Conservation (phyloP, 1,140 invertebrate genomes). For the Paraescarpia echinospica region DNA sequence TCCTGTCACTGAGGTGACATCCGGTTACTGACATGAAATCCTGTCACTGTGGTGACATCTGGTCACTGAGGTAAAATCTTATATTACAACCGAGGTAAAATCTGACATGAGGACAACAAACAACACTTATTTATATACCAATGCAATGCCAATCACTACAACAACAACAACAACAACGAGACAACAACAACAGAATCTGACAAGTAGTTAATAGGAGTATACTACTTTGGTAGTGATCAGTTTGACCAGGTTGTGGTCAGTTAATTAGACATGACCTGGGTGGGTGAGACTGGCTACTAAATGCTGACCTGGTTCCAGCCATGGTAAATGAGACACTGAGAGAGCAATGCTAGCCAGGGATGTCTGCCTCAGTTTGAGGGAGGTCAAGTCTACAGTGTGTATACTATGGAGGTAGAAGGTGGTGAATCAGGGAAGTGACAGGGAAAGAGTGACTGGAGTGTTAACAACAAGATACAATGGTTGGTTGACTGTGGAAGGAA, state of each 20-base stretch:
- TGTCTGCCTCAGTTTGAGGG: neutral
- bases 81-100: too few relatives aligned
- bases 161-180: slow-evolving; percentile 3
- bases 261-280: neutral
- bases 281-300: neutral
- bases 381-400: neutral
- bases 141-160: neutral
- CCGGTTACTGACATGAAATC: neutral
- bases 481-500: too few relatives aligned
- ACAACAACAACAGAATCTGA: neutral
- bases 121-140: neutral
- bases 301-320: neutral
- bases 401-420: neutral
- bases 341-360: neutral
- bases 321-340: neutral
- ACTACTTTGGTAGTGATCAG: neutral
- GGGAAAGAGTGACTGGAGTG: too few relatives aligned
- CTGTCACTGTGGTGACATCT: neutral
- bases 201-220: too few relatives aligned
- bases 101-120: neutral
- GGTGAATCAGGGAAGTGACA: neutral
- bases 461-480: too few relatives aligned
- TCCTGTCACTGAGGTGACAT: neutral
- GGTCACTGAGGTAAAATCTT: neutral
- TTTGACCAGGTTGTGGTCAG: neutral